Evolutionary conservation across 1,140 invertebrate species (phyloP).

Genomic region (Andrena cerasifolii): DNA sequence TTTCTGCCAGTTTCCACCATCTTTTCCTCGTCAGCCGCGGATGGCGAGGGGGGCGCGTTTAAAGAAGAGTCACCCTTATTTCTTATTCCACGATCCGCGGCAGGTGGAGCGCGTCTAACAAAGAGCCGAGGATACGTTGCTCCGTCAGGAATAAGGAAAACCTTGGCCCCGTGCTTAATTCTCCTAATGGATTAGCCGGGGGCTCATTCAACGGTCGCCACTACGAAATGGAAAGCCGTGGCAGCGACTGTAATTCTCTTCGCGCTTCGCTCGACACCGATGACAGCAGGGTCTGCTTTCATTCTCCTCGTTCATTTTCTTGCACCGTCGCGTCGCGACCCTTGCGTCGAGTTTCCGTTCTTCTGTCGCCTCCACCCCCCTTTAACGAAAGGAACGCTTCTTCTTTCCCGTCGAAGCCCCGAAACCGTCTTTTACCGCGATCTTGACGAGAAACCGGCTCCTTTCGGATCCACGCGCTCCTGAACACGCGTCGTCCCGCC

Average conservation of each 20-base stretch:
- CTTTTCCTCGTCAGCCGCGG: not conserved
- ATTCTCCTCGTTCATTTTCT: slow-evolving; percentile 50
- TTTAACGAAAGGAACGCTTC: slow-evolving; percentile 40
- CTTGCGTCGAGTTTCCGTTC: slow-evolving; percentile 41
- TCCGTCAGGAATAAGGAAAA: slow-evolving; percentile 25
- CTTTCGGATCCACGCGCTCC: not conserved
- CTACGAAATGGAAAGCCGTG: slow-evolving; percentile 35
- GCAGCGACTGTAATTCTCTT: slow-evolving; percentile 48
- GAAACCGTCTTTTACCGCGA: slow-evolving; percentile 47
- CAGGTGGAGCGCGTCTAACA: slow-evolving; percentile 17
- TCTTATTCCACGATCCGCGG: slow-evolving; percentile 48
- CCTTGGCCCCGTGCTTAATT: slow-evolving; percentile 68
- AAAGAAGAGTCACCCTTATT: slow-evolving; percentile 35
- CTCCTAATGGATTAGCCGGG: slow-evolving; percentile 75
- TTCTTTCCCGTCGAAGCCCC: slow-evolving; percentile 42
- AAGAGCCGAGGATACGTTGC: slow-evolving; percentile 40
- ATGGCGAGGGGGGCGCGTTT: slow-evolving; percentile 1
- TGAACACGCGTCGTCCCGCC: not conserved
- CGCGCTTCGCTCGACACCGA: slow-evolving; percentile 26
- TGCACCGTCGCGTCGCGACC: slow-evolving; percentile 41
- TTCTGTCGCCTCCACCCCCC: slow-evolving; percentile 42
- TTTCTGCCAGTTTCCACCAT: not conserved
- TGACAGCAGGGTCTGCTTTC: slow-evolving; percentile 16
- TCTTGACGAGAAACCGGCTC: not conserved
- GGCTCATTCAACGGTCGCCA: slow-evolving; percentile 53